phyloP scores from a whole-genome alignment of 2,888 invertebrate species.

The Macrosoma leucophasiata region DNA sequence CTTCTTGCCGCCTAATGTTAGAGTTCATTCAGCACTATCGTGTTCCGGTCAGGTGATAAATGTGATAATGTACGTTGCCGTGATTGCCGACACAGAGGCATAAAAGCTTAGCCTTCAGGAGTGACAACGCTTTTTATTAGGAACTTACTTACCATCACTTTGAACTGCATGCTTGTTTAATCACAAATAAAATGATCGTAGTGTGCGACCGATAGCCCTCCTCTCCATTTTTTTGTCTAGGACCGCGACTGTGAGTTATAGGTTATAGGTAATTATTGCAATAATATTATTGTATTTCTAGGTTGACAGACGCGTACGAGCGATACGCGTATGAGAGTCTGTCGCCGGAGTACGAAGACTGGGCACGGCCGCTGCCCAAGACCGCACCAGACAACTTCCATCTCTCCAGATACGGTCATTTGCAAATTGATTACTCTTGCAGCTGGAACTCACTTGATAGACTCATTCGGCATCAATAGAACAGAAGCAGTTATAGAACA shows the following conservation, averaged over 20 bases:
- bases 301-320: slow-evolving; percentile 64
- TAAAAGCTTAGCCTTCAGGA: too few relatives aligned
- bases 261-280: slow-evolving; percentile 5
- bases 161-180: too few relatives aligned
- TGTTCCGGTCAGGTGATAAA: too few relatives aligned
- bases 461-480: slow-evolving; percentile 76
- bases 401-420: slow-evolving; percentile 84
- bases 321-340: slow-evolving; percentile 61
- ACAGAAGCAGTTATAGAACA: too few relatives aligned
- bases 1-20: too few relatives aligned
- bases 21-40: too few relatives aligned
- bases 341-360: slow-evolving; percentile 71
- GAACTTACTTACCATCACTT: too few relatives aligned
- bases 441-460: slow-evolving; percentile 88
- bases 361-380: slow-evolving; percentile 85
- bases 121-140: too few relatives aligned
- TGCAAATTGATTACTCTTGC: slow-evolving; percentile 88
- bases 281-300: slow-evolving; percentile 27
- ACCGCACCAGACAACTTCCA: slow-evolving; percentile 79
- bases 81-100: too few relatives aligned
- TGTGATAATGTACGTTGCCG: too few relatives aligned
- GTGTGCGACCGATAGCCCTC: too few relatives aligned
- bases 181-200: too few relatives aligned
- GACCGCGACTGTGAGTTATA: neutral
- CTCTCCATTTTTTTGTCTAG: neutral